phyloP scores from a whole-genome alignment of 2,888 invertebrate species.

The Caenorhabditis parvicauda region DNA sequence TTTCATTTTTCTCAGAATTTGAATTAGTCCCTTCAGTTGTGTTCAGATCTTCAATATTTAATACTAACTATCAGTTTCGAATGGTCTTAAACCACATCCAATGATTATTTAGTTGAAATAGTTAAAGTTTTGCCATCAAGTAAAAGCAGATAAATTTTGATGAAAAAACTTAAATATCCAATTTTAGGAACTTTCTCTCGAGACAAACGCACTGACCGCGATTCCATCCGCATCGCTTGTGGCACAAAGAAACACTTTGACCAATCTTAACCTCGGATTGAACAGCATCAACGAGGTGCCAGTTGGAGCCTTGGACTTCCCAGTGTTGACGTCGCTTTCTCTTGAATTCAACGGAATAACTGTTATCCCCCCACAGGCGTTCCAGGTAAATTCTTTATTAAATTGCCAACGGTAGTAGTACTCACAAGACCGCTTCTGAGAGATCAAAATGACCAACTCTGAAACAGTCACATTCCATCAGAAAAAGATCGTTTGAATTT shows the following conservation, averaged over 20 bases:
- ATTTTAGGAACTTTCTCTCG: constrained; percentile 58
- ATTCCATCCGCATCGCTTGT: constrained; percentile 58
- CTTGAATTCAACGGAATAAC: constrained; percentile 62
- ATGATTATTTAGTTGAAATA: background rate
- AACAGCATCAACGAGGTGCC: constrained; percentile 58
- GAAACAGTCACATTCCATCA: no score
- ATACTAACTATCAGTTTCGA: no score
- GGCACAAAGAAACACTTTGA: constrained; percentile 51
- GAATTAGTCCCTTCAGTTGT: no score
- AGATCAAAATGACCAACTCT: background rate
- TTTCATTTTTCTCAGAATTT: background rate
- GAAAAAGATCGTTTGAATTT: no score
- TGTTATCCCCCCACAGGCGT: constrained; percentile 58
- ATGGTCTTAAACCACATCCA: no score
- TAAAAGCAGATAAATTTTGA: no score
- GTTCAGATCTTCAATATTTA: no score
- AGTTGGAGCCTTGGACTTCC: constrained; percentile 61
- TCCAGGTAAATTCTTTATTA: constrained; percentile 45
- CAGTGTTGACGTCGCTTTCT: constrained; percentile 58
- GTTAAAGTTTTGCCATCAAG: background rate
- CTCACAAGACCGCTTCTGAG: no score
- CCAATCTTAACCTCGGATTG: constrained; percentile 61
- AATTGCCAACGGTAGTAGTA: background rate
- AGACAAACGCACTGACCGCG: constrained; percentile 56
- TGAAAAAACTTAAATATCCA: background rate